Conservation (phyloP, 2,797 vertebrate genomes). For the Taeniopygia guttata region DNA sequence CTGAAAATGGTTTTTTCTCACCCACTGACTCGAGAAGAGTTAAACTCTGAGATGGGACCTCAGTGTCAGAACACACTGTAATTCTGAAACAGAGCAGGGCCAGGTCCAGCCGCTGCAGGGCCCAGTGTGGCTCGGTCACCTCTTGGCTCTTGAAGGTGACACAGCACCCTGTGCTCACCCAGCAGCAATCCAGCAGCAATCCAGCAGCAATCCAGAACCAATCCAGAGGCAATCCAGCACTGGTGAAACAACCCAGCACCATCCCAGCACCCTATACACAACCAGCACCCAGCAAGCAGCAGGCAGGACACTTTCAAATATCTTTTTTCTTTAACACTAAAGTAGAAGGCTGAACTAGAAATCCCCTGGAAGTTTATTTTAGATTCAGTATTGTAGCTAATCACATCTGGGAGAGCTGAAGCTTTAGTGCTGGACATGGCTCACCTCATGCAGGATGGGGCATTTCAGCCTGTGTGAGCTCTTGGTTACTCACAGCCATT, state of each 20-base stretch:
- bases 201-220: not conserved
- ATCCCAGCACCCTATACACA: not conserved
- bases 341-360: not conserved
- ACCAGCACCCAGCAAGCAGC: not conserved
- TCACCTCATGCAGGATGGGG: not conserved
- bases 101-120: not conserved
- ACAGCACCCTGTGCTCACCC: not conserved
- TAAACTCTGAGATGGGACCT: not conserved
- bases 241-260: not conserved
- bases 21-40: not conserved
- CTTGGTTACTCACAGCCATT: not conserved
- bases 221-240: too few relatives aligned
- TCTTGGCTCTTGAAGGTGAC: not conserved
- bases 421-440: not conserved
- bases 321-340: not conserved
- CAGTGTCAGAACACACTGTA: fast-evolving
- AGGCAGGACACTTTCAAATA: not conserved
- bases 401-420: not conserved
- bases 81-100: not conserved
- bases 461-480: not conserved
- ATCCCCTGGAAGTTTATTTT: not conserved
- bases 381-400: not conserved
- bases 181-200: not conserved
- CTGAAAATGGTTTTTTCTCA: not conserved
- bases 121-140: fast-evolving